Percentiles rank a stretch among this genome's conserved stretches.
Evolutionary conservation across 1,140 invertebrate genomes (phyloP).

Genomic region (Oscheius sp.): DNA sequence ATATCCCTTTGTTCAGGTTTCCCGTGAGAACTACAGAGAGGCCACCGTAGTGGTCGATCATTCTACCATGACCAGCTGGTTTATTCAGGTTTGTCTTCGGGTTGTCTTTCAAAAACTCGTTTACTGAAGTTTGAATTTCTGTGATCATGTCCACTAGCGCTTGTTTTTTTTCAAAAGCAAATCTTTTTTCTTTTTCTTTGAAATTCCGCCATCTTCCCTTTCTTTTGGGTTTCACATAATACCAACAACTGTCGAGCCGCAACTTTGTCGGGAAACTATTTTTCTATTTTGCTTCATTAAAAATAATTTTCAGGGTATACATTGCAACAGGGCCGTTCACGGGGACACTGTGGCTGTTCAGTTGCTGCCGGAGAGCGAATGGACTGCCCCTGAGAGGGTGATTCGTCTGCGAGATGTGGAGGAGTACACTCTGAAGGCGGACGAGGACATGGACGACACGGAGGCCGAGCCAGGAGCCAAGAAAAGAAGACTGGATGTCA

Average conservation of each 20-base stretch:
- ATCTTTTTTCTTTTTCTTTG: no score
- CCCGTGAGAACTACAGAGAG: conserved; percentile 87
- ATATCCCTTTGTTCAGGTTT: conserved; percentile 67
- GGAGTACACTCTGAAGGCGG: conserved; percentile 17
- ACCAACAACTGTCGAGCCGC: no score
- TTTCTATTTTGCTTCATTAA: no score
- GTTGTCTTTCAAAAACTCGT: conserved; percentile 31
- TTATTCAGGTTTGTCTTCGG: conserved; percentile 71
- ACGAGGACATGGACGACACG: conserved; percentile 54
- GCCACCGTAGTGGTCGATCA: conserved; percentile 80
- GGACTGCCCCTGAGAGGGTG: conserved; percentile 73
- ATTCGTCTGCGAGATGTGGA: conserved; percentile 52
- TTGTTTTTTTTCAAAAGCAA: no score
- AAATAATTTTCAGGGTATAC: background rate
- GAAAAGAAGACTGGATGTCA: conserved; percentile 53
- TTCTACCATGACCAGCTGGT: conserved; percentile 69
- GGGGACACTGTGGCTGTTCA: conserved; percentile 90
- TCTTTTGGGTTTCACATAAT: no score
- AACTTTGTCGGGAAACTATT: no score
- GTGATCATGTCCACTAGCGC: no score
- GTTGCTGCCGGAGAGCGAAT: conserved; percentile 82
- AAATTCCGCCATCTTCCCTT: no score
- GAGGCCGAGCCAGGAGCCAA: conserved; percentile 52
- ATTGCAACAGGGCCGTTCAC: conserved; percentile 87
- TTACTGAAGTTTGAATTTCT: background rate